Percentiles rank a stretch among this genome's conserved stretches.
phyloP scores from a whole-genome alignment of 2,888 invertebrate genomes.

The Protonemura montana region DNA sequence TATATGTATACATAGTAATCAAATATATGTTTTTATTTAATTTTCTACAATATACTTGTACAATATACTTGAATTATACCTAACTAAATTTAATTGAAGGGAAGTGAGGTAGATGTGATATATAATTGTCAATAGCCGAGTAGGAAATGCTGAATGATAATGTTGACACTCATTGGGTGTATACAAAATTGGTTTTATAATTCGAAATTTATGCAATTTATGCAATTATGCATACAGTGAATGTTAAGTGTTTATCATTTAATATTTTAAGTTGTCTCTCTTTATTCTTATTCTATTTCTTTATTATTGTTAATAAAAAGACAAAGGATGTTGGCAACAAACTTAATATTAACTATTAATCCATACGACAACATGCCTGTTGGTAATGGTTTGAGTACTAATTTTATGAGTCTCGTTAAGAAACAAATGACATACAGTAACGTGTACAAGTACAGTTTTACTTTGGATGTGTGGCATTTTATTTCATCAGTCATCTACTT shows the following conservation, averaged over 20 bases:
- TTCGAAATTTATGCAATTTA: too few species aligned
- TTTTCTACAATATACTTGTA: conserved; percentile 2
- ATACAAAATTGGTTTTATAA: too few species aligned
- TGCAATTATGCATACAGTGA: too few species aligned
- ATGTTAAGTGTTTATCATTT: too few species aligned
- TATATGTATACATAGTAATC: too few species aligned
- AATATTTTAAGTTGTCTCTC: too few species aligned
- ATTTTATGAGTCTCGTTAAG: neutral
- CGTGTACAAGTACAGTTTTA: neutral
- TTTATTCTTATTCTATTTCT: too few species aligned
- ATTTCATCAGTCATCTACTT: conserved; percentile 24
- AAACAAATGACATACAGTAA: neutral
- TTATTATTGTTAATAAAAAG: too few species aligned
- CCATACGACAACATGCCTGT: neutral
- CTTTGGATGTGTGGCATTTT: neutral
- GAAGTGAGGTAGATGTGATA: neutral
- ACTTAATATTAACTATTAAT: neutral
- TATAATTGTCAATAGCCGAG: neutral
- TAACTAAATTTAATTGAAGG: neutral
- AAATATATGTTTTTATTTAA: neutral
- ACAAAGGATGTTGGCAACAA: too few species aligned
- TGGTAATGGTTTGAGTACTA: neutral
- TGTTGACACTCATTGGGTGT: neutral
- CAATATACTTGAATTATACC: neutral
- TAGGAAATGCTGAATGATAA: neutral